phyloP scores from a whole-genome alignment of 2,888 invertebrate genomes.

The Tanytarsus gracilentus region DNA sequence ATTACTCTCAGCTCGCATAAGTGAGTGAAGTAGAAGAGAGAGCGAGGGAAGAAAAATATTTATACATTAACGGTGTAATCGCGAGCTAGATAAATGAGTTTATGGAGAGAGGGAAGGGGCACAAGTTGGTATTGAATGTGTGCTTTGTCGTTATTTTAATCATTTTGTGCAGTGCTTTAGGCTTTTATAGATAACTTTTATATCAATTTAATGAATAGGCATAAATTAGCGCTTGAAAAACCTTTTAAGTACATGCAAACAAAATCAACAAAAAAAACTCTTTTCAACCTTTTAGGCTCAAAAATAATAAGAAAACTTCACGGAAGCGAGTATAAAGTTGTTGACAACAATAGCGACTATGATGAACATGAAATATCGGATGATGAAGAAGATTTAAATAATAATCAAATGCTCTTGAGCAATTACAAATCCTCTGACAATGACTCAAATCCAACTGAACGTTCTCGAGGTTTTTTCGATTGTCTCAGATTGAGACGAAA shows the following conservation, averaged over 20 bases:
- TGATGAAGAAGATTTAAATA: slow-evolving; percentile 21
- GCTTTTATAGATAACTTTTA: too few relatives aligned
- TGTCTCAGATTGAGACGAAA: slow-evolving; percentile 24
- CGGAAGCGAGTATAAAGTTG: slow-evolving; percentile 24
- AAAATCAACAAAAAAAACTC: neutral
- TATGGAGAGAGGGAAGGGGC: too few relatives aligned
- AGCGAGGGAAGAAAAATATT: too few relatives aligned
- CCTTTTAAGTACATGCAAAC: too few relatives aligned
- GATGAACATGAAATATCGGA: slow-evolving; percentile 26
- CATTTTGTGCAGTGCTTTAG: too few relatives aligned
- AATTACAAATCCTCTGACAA: slow-evolving; percentile 5
- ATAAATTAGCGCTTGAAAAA: too few relatives aligned
- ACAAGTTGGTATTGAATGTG: too few relatives aligned
- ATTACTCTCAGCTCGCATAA: too few relatives aligned
- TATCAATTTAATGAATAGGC: too few relatives aligned
- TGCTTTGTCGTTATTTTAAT: slow-evolving; percentile 14
- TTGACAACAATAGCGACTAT: slow-evolving; percentile 21
- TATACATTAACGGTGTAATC: too few relatives aligned
- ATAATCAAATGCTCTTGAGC: slow-evolving; percentile 16
- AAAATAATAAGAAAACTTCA: slow-evolving; percentile 4
- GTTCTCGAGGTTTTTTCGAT: slow-evolving; percentile 15
- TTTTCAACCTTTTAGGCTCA: slow-evolving; percentile 15
- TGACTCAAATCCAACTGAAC: slow-evolving; percentile 1
- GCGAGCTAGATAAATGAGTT: too few relatives aligned
- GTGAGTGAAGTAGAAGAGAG: too few relatives aligned